These are phyloP conservation scores for Echiichthys vipera DNA, from an alignment of 2,797 vertebrate species.

Conservation along the genomic window DNA sequence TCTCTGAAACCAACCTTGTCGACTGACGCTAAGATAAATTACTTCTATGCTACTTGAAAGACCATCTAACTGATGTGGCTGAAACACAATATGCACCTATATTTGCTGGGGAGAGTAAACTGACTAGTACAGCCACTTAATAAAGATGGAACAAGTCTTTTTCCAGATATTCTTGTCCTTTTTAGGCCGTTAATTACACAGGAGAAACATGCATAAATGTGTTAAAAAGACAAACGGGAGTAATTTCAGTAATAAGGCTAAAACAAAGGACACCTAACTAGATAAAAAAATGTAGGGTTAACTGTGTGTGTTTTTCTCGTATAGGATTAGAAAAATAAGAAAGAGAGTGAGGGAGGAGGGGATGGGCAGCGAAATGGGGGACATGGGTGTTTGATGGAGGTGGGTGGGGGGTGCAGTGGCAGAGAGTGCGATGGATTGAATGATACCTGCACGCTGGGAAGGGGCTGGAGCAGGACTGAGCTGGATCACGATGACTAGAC, in stretches of 20 bases:
- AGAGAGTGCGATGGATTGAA: slow-evolving; percentile 84
- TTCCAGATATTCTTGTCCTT: not conserved
- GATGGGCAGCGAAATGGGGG: slow-evolving; percentile 28
- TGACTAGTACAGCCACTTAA: not conserved
- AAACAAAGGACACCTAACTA: not conserved
- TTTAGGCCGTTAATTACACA: not conserved
- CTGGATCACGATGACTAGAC: slow-evolving; percentile 99
- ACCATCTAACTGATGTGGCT: not conserved
- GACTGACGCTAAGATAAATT: not conserved
- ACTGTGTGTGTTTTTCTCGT: not conserved
- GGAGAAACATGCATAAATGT: not conserved
- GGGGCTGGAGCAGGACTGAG: slow-evolving; percentile 99
- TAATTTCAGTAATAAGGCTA: not conserved
- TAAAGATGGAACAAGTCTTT: not conserved
- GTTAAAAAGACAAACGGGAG: slow-evolving; percentile 1
- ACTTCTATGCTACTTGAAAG: not conserved
- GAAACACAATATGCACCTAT: not conserved
- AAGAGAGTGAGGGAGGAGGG: slow-evolving; percentile 1
- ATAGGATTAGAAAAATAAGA: not conserved
- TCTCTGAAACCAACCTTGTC: not conserved
- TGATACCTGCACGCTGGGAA: slow-evolving; percentile 98
- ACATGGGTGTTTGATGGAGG: slow-evolving; percentile 44
- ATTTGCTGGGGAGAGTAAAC: not conserved
- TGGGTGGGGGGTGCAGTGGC: slow-evolving; percentile 65
- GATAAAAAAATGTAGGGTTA: not conserved